Evolutionary conservation across 1,140 invertebrate species (phyloP).

Genomic region (Eumeta japonica): DNA sequence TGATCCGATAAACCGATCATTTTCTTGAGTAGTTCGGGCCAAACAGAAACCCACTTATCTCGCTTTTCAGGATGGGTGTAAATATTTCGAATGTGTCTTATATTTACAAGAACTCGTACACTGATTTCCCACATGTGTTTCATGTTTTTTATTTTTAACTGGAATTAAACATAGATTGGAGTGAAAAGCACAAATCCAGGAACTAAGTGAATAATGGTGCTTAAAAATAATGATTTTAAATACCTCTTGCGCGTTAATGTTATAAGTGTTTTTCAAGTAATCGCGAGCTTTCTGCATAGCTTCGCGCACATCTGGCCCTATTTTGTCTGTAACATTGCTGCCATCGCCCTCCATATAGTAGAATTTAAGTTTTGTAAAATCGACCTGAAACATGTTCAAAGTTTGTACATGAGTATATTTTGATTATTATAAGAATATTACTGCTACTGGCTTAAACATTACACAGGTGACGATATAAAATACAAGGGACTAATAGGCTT

Average conservation of each 20-base stretch:
- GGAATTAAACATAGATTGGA: slow-evolving; percentile 23
- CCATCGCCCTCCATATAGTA: slow-evolving; percentile 78
- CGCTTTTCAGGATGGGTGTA: slow-evolving; percentile 60
- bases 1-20: slow-evolving; percentile 60
- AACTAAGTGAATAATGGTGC: no score
- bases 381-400: slow-evolving; percentile 61
- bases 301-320: slow-evolving; percentile 67
- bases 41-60: slow-evolving; percentile 58
- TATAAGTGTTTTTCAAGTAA: slow-evolving; percentile 61
- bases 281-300: slow-evolving; percentile 65
- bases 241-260: slow-evolving; percentile 60
- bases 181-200: no score
- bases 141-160: slow-evolving; percentile 61
- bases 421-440: no score
- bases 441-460: no score
- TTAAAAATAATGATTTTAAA: no score
- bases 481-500: no score
- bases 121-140: slow-evolving; percentile 63
- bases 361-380: slow-evolving; percentile 69
- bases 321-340: slow-evolving; percentile 61
- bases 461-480: no score
- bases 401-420: no score
- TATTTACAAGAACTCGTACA: slow-evolving; percentile 55
- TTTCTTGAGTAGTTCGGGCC: slow-evolving; percentile 58
- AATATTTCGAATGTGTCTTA: slow-evolving; percentile 61